Evolutionary conservation across 2,113 vertebrate genomes (phyloP).

Genomic region (Cyphomyrus plagiostoma): DNA sequence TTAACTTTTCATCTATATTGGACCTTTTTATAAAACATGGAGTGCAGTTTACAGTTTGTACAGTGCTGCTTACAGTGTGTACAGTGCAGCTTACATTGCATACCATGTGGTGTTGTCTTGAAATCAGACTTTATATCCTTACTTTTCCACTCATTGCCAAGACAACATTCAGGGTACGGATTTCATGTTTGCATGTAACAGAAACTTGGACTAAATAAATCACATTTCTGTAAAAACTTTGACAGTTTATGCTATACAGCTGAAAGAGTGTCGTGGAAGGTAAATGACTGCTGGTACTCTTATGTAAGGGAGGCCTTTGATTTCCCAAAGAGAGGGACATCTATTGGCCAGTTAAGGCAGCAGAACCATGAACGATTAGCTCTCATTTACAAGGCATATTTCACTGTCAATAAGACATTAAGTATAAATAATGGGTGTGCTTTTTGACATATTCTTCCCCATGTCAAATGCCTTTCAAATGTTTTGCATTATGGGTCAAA

Average conservation of each 20-base stretch:
- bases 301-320: not conserved
- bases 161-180: not conserved
- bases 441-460: not conserved
- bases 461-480: not conserved
- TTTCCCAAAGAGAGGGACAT: conserved; percentile 19
- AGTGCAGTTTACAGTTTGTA: not conserved
- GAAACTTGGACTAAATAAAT: not conserved
- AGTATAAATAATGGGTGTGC: not conserved
- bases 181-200: not conserved
- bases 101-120: conserved; percentile 1
- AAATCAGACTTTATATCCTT: conserved; percentile 1
- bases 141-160: not conserved
- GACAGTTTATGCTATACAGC: not conserved
- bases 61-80: not conserved
- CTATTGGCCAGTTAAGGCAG: conserved; percentile 11
- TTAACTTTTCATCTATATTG: not conserved
- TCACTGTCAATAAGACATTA: not conserved
- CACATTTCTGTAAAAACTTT: not conserved
- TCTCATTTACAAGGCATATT: not conserved
- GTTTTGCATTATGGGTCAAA: not conserved
- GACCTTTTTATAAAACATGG: not conserved
- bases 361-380: not conserved
- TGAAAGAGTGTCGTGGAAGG: not conserved
- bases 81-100: not conserved
- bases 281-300: not conserved